These are phyloP conservation scores for Poeciliopsis turneri DNA, from an alignment of 2,797 vertebrate genomes.

Conservation along the genomic window DNA sequence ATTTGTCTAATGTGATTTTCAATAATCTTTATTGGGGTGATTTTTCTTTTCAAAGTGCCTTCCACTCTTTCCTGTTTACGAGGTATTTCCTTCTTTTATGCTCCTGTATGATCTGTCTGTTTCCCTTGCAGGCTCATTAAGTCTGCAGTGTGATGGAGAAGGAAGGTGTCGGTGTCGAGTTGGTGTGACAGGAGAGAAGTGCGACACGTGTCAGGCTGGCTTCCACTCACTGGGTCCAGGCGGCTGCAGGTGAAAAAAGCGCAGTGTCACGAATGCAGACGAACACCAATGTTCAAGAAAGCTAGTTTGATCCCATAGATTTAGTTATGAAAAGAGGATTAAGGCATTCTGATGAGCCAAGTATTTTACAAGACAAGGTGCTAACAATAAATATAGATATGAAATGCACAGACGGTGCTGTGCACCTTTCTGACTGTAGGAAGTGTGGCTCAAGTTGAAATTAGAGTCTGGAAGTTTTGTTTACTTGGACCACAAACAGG, in stretches of 20 bases:
- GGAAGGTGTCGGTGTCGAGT: constrained; percentile 86
- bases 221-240: constrained; percentile 89
- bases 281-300: neutral
- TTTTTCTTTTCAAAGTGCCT: neutral
- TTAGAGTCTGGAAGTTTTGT: neutral
- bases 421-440: neutral
- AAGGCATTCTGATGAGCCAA: neutral
- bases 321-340: neutral
- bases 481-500: neutral
- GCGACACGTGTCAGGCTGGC: constrained; percentile 86
- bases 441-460: neutral
- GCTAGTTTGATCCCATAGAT: neutral
- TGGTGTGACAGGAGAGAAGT: constrained; percentile 88
- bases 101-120: neutral
- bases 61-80: neutral
- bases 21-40: constrained; percentile 3
- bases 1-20: constrained; percentile 24
- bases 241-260: constrained; percentile 87
- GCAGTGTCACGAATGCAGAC: neutral
- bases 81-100: neutral
- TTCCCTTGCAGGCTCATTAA: constrained; percentile 80
- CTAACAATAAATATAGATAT: neutral
- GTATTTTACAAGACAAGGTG: neutral
- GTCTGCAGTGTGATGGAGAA: constrained; percentile 81
- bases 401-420: neutral